Evolutionary conservation across 1,140 invertebrate species (phyloP).

Genomic region (Brachionus asplanchnoidis): DNA sequence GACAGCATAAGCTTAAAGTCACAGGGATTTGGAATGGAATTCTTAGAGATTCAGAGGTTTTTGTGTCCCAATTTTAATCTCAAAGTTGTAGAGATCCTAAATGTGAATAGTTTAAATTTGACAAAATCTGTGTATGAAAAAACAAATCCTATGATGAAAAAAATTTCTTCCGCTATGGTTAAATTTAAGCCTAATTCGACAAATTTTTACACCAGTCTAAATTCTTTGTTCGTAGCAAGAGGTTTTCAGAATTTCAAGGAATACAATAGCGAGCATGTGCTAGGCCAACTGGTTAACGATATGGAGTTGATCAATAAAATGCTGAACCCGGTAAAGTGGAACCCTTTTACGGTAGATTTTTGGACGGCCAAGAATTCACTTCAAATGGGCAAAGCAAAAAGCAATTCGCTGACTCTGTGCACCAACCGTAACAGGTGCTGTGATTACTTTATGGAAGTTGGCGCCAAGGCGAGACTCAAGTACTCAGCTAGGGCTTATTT

Average conservation of each 20-base stretch:
- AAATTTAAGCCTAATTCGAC: background rate
- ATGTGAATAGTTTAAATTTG: background rate
- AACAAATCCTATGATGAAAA: background rate
- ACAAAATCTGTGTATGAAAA: background rate
- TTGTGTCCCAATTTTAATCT: conserved; percentile 29
- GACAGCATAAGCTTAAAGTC: conserved; percentile 4
- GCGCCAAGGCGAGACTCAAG: background rate
- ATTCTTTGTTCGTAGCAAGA: conserved; percentile 18
- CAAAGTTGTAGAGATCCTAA: conserved; percentile 14
- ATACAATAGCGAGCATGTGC: background rate
- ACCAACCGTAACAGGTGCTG: background rate
- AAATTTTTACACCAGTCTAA: background rate
- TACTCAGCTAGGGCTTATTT: background rate
- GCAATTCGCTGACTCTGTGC: background rate
- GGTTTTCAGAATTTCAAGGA: background rate
- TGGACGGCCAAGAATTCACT: conserved; percentile 9
- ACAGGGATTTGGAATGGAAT: conserved; percentile 4
- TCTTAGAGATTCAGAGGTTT: background rate
- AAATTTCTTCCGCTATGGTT: background rate
- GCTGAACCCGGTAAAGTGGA: conserved; percentile 23
- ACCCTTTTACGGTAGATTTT: conserved; percentile 4
- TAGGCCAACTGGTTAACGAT: background rate
- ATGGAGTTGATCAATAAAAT: background rate
- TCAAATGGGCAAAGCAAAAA: background rate
- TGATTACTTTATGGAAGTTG: conserved; percentile 10